Evolutionary conservation across 2,797 vertebrate species (phyloP).

Genomic region (Phoebastria nigripes): DNA sequence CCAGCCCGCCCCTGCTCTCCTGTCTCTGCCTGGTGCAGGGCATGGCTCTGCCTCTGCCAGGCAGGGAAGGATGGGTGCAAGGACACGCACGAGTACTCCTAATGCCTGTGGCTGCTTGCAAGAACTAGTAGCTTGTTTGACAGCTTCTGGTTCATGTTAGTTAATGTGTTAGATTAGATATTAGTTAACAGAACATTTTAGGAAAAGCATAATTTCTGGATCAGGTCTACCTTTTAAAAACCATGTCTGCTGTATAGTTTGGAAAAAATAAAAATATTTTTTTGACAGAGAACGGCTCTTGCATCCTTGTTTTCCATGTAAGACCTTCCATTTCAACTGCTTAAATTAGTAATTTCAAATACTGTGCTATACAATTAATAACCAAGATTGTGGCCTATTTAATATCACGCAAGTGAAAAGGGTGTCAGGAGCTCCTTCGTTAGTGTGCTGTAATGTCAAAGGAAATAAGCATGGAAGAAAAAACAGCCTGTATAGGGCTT

Average conservation of each 20-base stretch:
- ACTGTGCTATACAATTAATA: not conserved
- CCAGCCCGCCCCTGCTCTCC: not conserved
- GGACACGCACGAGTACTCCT: not conserved
- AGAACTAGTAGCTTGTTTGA: not conserved
- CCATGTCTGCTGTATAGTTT: not conserved
- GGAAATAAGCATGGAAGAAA: not conserved
- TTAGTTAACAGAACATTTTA: not conserved
- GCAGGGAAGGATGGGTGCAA: not conserved
- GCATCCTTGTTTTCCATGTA: not conserved
- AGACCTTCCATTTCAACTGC: not conserved
- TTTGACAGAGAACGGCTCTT: not conserved
- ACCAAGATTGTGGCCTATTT: not conserved
- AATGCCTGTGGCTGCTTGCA: not conserved
- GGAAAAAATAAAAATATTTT: not conserved
- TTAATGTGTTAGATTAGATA: not conserved
- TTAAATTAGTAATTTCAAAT: not conserved
- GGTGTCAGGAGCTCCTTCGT: not conserved
- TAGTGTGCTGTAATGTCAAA: not conserved
- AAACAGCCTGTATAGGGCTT: not conserved
- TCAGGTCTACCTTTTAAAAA: not conserved
- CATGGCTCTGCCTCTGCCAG: too few relatives aligned
- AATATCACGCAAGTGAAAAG: not conserved
- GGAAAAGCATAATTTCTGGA: not conserved
- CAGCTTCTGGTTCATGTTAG: not conserved
- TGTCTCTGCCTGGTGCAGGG: not conserved